A percentile compares a stretch with the other conserved stretches of the same genome.
Evolutionary conservation across 1,140 invertebrate genomes (phyloP).

Genomic region (Camponotus floridanus): DNA sequence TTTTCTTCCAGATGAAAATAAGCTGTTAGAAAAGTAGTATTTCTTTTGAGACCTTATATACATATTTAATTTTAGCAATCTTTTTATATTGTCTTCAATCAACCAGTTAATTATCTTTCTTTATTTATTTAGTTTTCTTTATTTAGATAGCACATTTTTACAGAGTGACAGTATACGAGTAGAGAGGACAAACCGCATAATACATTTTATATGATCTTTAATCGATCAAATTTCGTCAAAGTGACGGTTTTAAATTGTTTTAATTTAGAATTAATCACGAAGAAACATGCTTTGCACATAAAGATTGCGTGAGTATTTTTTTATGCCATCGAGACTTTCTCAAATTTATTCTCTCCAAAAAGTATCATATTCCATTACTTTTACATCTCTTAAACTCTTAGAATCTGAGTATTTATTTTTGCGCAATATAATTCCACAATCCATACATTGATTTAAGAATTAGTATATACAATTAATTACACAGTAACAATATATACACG

Average conservation of each 20-base stretch:
- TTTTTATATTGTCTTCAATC: neutral
- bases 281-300: neutral
- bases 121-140: slow-evolving; percentile 34
- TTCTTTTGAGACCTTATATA: neutral
- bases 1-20: neutral
- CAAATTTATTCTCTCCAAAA: neutral
- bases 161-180: slow-evolving; percentile 40
- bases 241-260: neutral
- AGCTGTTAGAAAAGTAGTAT: neutral
- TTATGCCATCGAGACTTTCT: neutral
- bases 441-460: slow-evolving; percentile 13
- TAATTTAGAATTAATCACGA: slow-evolving; percentile 1
- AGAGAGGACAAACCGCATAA: slow-evolving; percentile 9
- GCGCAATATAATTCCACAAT: neutral
- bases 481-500: slow-evolving; percentile 38
- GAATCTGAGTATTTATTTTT: slow-evolving; percentile 24
- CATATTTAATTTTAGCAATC: neutral
- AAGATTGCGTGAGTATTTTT: slow-evolving; percentile 15
- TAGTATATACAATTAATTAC: slow-evolving; percentile 61
- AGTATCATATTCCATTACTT: neutral
- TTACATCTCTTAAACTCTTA: neutral
- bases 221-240: slow-evolving; percentile 15
- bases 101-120: slow-evolving; percentile 19
- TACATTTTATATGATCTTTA: slow-evolving; percentile 9
- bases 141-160: slow-evolving; percentile 48